Evolutionary conservation across 1,140 invertebrate genomes (phyloP).

Genomic region (Anthonomus grandis): DNA sequence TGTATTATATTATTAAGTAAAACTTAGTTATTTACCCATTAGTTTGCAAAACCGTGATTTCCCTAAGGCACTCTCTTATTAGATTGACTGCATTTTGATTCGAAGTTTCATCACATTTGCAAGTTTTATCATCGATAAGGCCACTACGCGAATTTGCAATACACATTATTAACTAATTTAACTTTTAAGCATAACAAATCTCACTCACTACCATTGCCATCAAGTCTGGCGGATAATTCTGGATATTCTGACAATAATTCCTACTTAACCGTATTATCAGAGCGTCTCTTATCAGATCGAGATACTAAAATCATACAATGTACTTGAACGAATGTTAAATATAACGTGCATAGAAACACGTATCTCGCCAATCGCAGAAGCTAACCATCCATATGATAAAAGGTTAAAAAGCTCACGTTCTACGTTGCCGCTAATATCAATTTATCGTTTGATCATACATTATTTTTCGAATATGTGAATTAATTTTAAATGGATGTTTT

Average conservation of each 20-base stretch:
- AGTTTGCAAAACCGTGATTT: too few species aligned
- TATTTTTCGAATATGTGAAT: too few species aligned
- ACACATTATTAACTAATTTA: neutral
- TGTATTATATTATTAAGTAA: too few species aligned
- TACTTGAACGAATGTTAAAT: constrained; percentile 10
- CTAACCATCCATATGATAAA: too few species aligned
- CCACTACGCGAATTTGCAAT: neutral
- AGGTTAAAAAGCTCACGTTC: too few species aligned
- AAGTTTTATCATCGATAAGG: neutral
- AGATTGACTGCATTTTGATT: neutral
- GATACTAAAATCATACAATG: constrained; percentile 7
- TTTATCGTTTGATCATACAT: too few species aligned
- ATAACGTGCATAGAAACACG: constrained; percentile 15
- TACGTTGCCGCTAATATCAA: too few species aligned
- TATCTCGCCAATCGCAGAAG: neutral
- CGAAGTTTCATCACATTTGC: neutral
- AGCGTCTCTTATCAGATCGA: constrained; percentile 7
- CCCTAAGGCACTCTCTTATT: too few species aligned
- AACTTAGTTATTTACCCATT: too few species aligned
- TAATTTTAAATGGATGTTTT: too few species aligned
- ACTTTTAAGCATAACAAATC: neutral
- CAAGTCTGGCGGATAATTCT: constrained; percentile 2
- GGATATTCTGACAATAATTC: neutral
- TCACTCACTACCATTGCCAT: neutral
- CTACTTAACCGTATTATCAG: constrained; percentile 7